phyloP scores from a whole-genome alignment of 2,888 invertebrate genomes.

The Alviniconcha strummeri region DNA sequence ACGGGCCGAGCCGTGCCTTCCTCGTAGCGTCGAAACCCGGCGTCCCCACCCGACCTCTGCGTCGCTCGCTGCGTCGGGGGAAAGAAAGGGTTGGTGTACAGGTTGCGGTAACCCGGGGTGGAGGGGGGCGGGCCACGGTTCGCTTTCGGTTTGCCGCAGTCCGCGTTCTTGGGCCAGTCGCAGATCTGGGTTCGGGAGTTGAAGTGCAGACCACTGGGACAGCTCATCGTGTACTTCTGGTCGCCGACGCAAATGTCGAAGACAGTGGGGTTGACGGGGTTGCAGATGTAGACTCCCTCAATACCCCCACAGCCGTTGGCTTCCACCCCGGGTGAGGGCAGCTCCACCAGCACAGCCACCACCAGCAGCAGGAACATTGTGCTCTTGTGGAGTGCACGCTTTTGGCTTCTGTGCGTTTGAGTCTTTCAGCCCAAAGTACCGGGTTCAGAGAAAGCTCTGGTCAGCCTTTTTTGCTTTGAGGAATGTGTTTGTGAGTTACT shows the following conservation, averaged over 20 bases:
- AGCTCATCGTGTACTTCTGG: constrained; percentile 44
- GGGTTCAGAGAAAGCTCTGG: too few relatives aligned
- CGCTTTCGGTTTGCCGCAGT: constrained; percentile 39
- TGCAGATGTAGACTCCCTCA: constrained; percentile 42
- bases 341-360: not conserved
- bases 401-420: not conserved
- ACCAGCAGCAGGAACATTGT: not conserved
- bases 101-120: not conserved
- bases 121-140: not conserved
- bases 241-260: constrained; percentile 48
- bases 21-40: too few relatives aligned
- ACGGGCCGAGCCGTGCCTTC: not conserved
- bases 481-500: not conserved
- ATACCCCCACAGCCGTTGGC: constrained; percentile 34
- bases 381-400: not conserved
- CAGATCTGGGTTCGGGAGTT: constrained; percentile 51
- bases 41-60: too few relatives aligned
- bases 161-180: constrained; percentile 52
- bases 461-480: too few relatives aligned
- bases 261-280: constrained; percentile 39
- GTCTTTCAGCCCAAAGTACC: not conserved
- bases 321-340: not conserved
- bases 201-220: constrained; percentile 51
- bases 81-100: too few relatives aligned
- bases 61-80: not conserved